These are phyloP conservation scores for Eptatretus burgeri DNA, from an alignment of 2,113 vertebrate genomes.

Conservation along the genomic window DNA sequence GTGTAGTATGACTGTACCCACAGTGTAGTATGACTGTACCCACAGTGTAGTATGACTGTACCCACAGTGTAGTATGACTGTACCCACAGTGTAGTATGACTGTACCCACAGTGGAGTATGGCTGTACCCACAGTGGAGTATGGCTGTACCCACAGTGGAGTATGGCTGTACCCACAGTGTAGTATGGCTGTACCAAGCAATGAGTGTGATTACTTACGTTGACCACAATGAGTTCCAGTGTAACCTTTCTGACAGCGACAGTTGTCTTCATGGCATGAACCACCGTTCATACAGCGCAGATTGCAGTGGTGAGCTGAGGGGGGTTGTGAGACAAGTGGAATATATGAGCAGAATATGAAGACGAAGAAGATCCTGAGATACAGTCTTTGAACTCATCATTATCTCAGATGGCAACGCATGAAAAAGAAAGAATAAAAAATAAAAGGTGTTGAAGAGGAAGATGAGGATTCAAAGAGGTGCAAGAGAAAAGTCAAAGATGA, in stretches of 20 bases:
- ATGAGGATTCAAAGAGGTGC: neutral
- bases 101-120: neutral
- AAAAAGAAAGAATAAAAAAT: neutral
- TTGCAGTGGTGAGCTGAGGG: conserved; percentile 29
- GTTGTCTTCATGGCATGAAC: conserved; percentile 19
- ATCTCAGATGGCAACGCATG: neutral
- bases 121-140: neutral
- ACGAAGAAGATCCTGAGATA: neutral
- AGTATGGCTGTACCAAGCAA: conserved; percentile 1
- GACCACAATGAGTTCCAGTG: conserved; percentile 27
- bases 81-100: neutral
- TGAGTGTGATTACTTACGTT: conserved; percentile 22
- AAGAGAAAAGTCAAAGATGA: neutral
- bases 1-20: too few species aligned
- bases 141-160: neutral
- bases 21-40: neutral
- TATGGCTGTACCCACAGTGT: neutral
- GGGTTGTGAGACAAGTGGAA: neutral
- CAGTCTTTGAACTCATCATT: neutral
- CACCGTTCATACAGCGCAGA: conserved; percentile 33
- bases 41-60: neutral
- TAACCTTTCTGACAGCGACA: conserved; percentile 42
- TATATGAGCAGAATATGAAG: neutral
- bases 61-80: neutral
- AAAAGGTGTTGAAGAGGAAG: neutral